A percentile compares a stretch with the other conserved stretches of the same genome.
These are phyloP conservation scores for Bugulina stolonifera DNA, from an alignment of 2,888 invertebrate genomes.

Conservation along the genomic window DNA sequence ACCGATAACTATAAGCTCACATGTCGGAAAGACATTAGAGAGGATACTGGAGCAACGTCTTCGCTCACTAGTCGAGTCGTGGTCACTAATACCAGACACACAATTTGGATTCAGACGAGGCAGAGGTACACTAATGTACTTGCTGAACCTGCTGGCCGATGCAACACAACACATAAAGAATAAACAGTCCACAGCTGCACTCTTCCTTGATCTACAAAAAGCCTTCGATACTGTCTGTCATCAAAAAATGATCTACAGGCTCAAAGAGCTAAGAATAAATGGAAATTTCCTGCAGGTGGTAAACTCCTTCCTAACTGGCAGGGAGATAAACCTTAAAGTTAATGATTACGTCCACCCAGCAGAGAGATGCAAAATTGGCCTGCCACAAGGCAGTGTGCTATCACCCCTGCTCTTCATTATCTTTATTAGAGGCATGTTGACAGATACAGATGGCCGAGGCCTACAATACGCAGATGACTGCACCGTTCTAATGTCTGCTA, in stretches of 20 bases:
- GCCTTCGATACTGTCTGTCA: conserved; percentile 18
- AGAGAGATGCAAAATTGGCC: too few species aligned
- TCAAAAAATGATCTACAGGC: neutral
- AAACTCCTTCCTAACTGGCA: too few species aligned
- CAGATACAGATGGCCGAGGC: too few species aligned
- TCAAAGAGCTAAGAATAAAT: neutral
- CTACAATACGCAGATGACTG: too few species aligned
- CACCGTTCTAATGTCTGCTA: too few species aligned
- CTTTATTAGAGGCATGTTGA: too few species aligned
- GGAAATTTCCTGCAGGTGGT: conserved; percentile 14
- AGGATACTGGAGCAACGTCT: neutral
- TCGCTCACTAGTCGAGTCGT: neutral
- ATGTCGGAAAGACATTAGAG: neutral
- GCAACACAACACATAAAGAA: neutral
- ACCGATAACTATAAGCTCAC: neutral
- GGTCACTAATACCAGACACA: conserved; percentile 14
- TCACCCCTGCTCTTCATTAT: too few species aligned
- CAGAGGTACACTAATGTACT: conserved; percentile 5
- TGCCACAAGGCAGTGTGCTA: too few species aligned
- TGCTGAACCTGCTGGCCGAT: conserved; percentile 2
- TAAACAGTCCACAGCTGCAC: conserved; percentile 1
- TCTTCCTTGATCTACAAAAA: conserved; percentile 15
- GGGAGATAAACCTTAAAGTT: too few species aligned
- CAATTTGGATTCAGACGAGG: conserved; percentile 10
- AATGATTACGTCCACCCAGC: too few species aligned